Conservation (phyloP, 2,113 vertebrate genomes). For the Leptosomus discolor region DNA sequence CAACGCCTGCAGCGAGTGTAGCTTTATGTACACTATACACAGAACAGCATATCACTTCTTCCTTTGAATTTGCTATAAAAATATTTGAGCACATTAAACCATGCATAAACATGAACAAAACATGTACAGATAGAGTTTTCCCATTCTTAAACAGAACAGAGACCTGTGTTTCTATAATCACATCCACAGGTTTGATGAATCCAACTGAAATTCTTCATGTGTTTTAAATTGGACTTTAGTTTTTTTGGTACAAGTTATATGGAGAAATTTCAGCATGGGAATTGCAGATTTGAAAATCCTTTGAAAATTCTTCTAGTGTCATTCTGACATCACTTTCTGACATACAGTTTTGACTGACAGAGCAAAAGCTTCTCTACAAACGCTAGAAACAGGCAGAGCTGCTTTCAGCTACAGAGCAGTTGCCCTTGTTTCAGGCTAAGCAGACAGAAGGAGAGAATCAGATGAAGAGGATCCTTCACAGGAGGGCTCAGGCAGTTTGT, state of each 20-base stretch:
- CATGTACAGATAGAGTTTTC: neutral
- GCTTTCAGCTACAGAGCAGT: neutral
- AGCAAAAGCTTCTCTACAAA: neutral
- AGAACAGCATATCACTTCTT: neutral
- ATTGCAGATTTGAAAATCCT: neutral
- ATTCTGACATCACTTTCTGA: neutral
- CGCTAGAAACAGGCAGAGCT: neutral
- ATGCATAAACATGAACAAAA: neutral
- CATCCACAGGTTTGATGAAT: neutral
- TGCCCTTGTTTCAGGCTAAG: neutral
- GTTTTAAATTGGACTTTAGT: neutral
- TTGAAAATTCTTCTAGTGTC: neutral
- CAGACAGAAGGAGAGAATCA: neutral
- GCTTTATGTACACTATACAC: accelerated
- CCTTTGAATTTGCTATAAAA: neutral
- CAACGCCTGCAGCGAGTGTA: accelerated
- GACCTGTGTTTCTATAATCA: neutral
- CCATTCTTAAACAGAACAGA: neutral
- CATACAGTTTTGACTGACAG: neutral
- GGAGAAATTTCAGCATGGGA: neutral
- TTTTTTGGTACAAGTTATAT: neutral
- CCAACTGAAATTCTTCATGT: neutral
- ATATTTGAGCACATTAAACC: neutral
- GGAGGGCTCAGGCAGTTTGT: neutral
- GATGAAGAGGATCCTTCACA: neutral